Base-by-base conservation (phyloP, 2,113 vertebrate species). In the Oriolus oriolus region DNA sequence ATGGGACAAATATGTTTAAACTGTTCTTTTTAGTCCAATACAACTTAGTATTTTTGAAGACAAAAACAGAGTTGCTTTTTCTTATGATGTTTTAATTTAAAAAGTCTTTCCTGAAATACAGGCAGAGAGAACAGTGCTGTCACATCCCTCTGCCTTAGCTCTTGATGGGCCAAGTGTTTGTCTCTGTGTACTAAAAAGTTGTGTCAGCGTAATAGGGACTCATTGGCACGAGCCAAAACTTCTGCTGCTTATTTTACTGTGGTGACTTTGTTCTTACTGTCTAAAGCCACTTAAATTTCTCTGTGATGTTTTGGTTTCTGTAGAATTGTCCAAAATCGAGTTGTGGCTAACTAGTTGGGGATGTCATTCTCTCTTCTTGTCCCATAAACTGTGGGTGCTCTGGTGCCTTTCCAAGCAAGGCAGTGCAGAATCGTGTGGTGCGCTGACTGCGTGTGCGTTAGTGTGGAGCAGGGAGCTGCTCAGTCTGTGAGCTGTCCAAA, bases 381-480 rank as follows among this genome's bases (percentile, higher is more conserved):
- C 61, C 47, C 9, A 0, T 44, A 39, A 69, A 37, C 13, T 90
- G 42, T 61, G 57, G 63, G 22, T 73, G 8, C 23, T 37, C 23
- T 28, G 19, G 7, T 83, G 42, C 37, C 71, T 89, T 89, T 91
- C 54, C 33, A 77, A 11, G 39, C 0, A 0, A 83, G 42, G 31
- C 4, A 24, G 27, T 28, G 15, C 22, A 56, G 80, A 66, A 54
- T 57, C 4, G 4, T 39, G 17, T 5, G 7, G 10, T 50, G 23
- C 2, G 4, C 50, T 45, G 63, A n/a, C 41, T 47, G 45, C 0
- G 0, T 0, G 1, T 35, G 27, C 10, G 52, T 50, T 39, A 10
- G 47, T 16, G 9, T 16, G 16, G 64, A 59, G 15, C 21, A 35
- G 35, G 52, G 47, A 81, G 19, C 30, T 54, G 39, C 11, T 78